Evolutionary conservation across 2,888 invertebrate genomes (phyloP).

Genomic region (Melieria picta): DNA sequence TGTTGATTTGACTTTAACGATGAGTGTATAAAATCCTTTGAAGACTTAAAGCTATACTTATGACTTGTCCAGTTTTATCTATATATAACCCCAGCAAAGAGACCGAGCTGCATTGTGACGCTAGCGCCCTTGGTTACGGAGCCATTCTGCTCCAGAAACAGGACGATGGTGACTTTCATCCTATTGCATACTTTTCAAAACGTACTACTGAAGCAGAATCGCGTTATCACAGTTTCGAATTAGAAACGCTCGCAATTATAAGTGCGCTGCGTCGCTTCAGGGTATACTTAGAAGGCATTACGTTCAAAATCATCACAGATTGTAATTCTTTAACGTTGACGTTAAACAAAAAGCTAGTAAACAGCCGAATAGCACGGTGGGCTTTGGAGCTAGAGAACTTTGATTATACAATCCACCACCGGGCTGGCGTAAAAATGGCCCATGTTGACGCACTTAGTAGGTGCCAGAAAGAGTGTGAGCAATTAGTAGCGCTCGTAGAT

Average conservation of each 20-base stretch:
- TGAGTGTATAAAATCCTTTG: slow-evolving; percentile 5
- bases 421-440: slow-evolving; percentile 16
- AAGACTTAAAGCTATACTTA: neutral
- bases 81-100: slow-evolving; percentile 3
- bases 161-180: slow-evolving; percentile 19
- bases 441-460: slow-evolving; percentile 32
- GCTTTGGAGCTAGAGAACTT: slow-evolving; percentile 27
- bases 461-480: neutral
- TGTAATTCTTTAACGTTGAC: slow-evolving; percentile 29
- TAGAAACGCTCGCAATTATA: slow-evolving; percentile 14
- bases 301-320: slow-evolving; percentile 24
- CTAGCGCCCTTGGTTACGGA: slow-evolving; percentile 31
- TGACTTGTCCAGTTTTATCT: neutral
- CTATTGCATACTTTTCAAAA: slow-evolving; percentile 19
- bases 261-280: slow-evolving; percentile 24
- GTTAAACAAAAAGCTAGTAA: slow-evolving; percentile 11
- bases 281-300: slow-evolving; percentile 20
- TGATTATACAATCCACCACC: slow-evolving; percentile 18
- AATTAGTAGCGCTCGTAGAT: slow-evolving; percentile 14
- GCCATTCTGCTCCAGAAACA: slow-evolving; percentile 30
- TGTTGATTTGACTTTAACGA: slow-evolving; percentile 7
- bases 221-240: slow-evolving; percentile 4
- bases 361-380: slow-evolving; percentile 24
- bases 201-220: neutral
- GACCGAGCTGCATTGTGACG: slow-evolving; percentile 33